These are phyloP conservation scores for Oscheius sp. DNA, from an alignment of 2,888 invertebrate genomes.

Conservation along the genomic window DNA sequence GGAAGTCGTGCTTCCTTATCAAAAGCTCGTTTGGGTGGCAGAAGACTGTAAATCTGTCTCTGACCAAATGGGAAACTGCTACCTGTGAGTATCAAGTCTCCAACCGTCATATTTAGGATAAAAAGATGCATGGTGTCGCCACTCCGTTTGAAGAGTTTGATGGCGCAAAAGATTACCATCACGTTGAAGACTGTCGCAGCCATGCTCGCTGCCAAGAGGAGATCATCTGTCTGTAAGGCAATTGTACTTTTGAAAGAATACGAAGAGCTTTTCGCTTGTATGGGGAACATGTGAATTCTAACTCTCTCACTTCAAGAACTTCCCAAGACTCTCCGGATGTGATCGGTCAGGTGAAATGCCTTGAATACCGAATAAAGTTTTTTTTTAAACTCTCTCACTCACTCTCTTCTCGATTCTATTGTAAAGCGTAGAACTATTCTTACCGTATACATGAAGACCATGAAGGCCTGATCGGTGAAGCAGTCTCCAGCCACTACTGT, in stretches of 20 bases:
- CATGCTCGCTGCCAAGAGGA: slow-evolving; percentile 70
- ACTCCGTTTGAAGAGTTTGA: slow-evolving; percentile 66
- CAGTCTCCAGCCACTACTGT: slow-evolving; percentile 45
- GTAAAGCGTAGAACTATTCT: slow-evolving; percentile 8
- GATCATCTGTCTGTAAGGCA: slow-evolving; percentile 67
- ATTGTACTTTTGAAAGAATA: background rate
- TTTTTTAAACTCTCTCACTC: too few species aligned
- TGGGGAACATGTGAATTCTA: too few species aligned
- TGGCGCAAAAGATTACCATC: slow-evolving; percentile 72
- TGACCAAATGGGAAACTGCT: background rate
- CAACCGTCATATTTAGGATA: slow-evolving; percentile 72
- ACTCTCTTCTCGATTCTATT: too few species aligned
- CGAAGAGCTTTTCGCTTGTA: too few species aligned
- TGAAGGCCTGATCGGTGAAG: slow-evolving; percentile 63
- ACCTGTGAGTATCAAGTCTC: slow-evolving; percentile 72
- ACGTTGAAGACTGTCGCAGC: slow-evolving; percentile 72
- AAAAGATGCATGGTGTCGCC: slow-evolving; percentile 73
- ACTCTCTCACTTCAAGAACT: too few species aligned
- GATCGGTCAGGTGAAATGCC: too few species aligned
- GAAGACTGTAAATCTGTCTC: slow-evolving; percentile 61
- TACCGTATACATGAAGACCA: slow-evolving; percentile 66
- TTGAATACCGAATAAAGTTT: too few species aligned
- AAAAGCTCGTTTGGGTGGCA: slow-evolving; percentile 73
- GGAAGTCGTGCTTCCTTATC: slow-evolving; percentile 70
- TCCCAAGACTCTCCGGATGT: too few species aligned